phyloP scores from a whole-genome alignment of 2,797 vertebrate species.

The Fistularia commersonii region DNA sequence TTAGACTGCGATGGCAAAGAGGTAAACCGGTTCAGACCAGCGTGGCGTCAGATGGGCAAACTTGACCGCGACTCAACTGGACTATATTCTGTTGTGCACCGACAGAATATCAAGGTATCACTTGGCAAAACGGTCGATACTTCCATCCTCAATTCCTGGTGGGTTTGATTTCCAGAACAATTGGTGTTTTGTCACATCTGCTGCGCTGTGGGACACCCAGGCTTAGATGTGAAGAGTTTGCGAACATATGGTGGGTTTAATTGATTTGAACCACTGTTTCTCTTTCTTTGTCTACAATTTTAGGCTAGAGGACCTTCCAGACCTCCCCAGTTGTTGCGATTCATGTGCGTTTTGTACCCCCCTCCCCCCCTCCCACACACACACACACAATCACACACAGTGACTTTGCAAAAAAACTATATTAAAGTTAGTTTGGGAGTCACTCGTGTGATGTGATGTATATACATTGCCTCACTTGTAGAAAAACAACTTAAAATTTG shows the following conservation, averaged over 20 bases:
- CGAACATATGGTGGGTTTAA: slow-evolving; percentile 66
- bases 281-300: slow-evolving; percentile 38
- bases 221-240: slow-evolving; percentile 25
- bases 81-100: no score
- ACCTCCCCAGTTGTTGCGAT: slow-evolving; percentile 26
- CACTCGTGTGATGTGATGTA: not conserved
- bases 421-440: slow-evolving; percentile 3
- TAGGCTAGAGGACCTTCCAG: slow-evolving; percentile 32
- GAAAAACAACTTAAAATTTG: slow-evolving; percentile 11
- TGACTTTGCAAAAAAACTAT: slow-evolving; percentile 3
- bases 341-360: slow-evolving; percentile 2
- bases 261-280: slow-evolving; percentile 52
- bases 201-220: slow-evolving; percentile 33
- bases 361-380: no score
- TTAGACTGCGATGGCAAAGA: no score
- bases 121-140: slow-evolving; percentile 21
- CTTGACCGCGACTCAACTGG: no score
- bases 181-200: slow-evolving; percentile 63
- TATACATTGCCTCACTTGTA: slow-evolving; percentile 11
- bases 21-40: no score
- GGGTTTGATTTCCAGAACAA: slow-evolving; percentile 56
- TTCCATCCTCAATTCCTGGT: slow-evolving; percentile 34
- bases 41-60: no score
- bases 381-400: no score
- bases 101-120: not conserved